A percentile compares a stretch with the other conserved stretches of the same genome.
phyloP scores from a whole-genome alignment of 92 coral and sea anemone species.

The Epizoanthus rinbou region DNA sequence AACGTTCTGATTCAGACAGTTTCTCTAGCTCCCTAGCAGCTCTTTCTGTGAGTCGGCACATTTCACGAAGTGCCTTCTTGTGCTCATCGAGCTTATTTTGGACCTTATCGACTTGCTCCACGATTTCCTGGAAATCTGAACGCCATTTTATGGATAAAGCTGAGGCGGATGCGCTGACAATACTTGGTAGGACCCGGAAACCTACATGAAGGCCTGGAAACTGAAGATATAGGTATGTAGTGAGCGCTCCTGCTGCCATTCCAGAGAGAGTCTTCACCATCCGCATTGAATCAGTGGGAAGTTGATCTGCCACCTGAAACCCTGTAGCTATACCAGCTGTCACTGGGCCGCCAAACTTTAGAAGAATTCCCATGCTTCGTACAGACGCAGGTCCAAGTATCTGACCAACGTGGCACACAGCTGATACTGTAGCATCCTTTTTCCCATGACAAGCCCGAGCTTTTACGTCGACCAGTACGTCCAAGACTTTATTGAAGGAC shows the following conservation, averaged over 20 bases:
- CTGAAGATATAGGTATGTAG: conserved; percentile 10
- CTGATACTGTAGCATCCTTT: background rate
- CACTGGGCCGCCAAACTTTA: conserved; percentile 13
- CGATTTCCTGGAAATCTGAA: background rate
- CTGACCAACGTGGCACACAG: background rate
- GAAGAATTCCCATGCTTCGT: background rate
- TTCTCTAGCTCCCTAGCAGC: background rate
- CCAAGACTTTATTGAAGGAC: conserved; percentile 13
- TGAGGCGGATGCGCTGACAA: conserved; percentile 3
- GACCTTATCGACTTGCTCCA: background rate
- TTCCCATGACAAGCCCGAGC: conserved; percentile 16
- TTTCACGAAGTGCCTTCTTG: background rate
- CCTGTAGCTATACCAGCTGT: conserved; percentile 5
- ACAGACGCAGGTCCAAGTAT: background rate
- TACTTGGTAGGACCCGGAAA: background rate
- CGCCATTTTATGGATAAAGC: conserved; percentile 6
- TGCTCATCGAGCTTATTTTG: background rate
- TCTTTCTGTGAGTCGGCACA: background rate
- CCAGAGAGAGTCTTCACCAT: background rate
- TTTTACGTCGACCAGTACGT: background rate
- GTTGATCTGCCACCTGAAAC: conserved; percentile 5
- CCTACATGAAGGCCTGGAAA: background rate
- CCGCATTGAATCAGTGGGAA: conserved; percentile 1
- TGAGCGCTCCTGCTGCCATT: background rate
- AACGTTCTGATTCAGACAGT: background rate